phyloP scores from a whole-genome alignment of 2,888 invertebrate species.

The Caenorhabditis japonica region DNA sequence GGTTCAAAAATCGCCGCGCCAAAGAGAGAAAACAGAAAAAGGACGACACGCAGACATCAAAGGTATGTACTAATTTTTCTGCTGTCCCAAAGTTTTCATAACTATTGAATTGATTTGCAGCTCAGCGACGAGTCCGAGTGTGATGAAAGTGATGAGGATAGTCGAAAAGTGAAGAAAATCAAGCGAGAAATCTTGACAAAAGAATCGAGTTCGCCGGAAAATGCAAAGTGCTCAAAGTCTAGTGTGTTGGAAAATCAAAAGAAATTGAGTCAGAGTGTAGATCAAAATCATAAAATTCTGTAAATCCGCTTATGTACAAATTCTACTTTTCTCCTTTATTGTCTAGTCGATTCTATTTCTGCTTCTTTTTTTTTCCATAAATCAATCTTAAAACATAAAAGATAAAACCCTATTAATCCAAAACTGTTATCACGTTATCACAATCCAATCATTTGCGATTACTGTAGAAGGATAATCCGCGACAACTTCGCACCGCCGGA shows the following conservation, averaged over 20 bases:
- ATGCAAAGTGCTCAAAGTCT: conserved; percentile 11
- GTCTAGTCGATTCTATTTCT: no score
- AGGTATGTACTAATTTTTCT: conserved; percentile 6
- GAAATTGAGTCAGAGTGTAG: conserved; percentile 7
- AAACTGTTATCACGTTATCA: conserved; percentile 28
- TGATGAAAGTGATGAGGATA: conserved; percentile 55
- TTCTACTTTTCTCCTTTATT: no score
- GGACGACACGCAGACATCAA: conserved; percentile 45
- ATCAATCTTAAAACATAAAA: conserved; percentile 13
- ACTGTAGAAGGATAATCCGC: conserved; percentile 43
- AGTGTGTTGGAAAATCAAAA: conserved; percentile 2
- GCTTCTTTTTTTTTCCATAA: conserved; percentile 14
- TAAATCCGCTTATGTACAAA: conserved; percentile 12
- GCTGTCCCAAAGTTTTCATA: neutral
- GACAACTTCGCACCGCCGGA: conserved; percentile 46
- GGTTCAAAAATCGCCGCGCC: conserved; percentile 77
- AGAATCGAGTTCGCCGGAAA: conserved; percentile 35
- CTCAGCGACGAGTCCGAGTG: conserved; percentile 55
- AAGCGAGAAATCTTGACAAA: conserved; percentile 15
- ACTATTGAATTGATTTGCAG: conserved; percentile 10
- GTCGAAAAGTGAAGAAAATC: conserved; percentile 14
- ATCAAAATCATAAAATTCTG: neutral
- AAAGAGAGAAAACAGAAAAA: conserved; percentile 71
- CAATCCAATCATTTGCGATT: conserved; percentile 9
- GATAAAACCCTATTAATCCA: no score